A percentile compares a stretch with the other conserved stretches of the same genome.
Evolutionary conservation across 2,888 invertebrate genomes (phyloP).

Genomic region (Mythimna pallens): DNA sequence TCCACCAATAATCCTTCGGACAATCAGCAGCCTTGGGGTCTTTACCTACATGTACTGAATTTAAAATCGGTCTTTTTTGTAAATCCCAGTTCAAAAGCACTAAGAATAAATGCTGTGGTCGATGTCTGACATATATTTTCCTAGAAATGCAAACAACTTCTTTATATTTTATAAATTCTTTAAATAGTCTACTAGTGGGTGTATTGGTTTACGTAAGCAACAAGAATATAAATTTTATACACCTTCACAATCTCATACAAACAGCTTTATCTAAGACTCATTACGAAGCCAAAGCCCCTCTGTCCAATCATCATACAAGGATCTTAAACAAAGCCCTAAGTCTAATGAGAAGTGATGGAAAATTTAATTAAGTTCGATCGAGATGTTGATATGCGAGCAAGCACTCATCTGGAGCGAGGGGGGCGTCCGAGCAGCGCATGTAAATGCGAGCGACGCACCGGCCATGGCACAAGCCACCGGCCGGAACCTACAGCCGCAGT

Average conservation of each 20-base stretch:
- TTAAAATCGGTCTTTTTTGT: too few relatives aligned
- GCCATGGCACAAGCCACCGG: conserved; percentile 66
- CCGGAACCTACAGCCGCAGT: conserved; percentile 84
- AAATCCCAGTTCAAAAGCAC: too few relatives aligned
- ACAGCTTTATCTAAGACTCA: conserved; percentile 21
- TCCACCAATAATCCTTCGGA: too few relatives aligned
- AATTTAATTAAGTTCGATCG: conserved; percentile 82
- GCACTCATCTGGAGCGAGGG: conserved; percentile 69
- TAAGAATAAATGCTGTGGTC: too few relatives aligned
- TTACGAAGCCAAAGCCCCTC: conserved; percentile 31
- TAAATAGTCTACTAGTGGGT: neutral
- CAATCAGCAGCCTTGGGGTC: too few relatives aligned
- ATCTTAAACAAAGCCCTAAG: conserved; percentile 41
- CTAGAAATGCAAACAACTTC: neutral
- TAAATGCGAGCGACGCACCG: conserved; percentile 80
- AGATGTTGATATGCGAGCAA: conserved; percentile 70
- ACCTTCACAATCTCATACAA: neutral
- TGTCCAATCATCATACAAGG: conserved; percentile 42
- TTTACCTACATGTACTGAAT: too few relatives aligned
- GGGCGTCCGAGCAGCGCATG: conserved; percentile 80
- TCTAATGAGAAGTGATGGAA: conserved; percentile 58
- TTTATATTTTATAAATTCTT: neutral
- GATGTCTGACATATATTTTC: too few relatives aligned
- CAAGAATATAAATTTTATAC: neutral
- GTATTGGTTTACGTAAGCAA: conserved; percentile 16